Evolutionary conservation across 2,113 vertebrate species (phyloP).

Genomic region (Sinocyclocheilus rhinocerous): DNA sequence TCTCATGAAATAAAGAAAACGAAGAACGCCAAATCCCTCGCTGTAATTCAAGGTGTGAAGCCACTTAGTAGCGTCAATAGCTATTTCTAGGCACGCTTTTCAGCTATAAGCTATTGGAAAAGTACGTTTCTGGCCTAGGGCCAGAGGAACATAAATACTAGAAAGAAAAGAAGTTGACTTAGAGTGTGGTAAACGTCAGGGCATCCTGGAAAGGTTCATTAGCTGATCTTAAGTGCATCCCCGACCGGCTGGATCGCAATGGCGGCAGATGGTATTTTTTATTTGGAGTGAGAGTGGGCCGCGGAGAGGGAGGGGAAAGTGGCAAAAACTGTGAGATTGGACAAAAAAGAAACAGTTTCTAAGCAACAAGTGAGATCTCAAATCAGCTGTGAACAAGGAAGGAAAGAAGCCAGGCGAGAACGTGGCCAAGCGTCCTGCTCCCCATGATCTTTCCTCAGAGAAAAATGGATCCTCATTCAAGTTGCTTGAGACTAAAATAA

Average conservation of each 20-base stretch:
- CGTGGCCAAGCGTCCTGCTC: conserved; percentile 40
- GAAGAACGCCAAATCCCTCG: not conserved
- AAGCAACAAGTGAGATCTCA: conserved; percentile 57
- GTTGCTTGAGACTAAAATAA: conserved; percentile 21
- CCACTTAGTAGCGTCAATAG: conserved; percentile 46
- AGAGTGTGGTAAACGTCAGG: conserved; percentile 40
- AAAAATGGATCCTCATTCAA: conserved; percentile 18
- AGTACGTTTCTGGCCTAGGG: conserved; percentile 41
- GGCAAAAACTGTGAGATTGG: conserved; percentile 30
- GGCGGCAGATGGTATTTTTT: conserved; percentile 60
- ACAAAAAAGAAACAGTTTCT: conserved; percentile 50
- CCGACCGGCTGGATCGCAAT: conserved; percentile 44
- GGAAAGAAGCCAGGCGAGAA: conserved; percentile 40
- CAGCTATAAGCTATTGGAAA: conserved; percentile 24
- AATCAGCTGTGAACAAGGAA: conserved; percentile 47
- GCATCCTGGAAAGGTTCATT: conserved; percentile 49
- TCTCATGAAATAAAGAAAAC: not conserved
- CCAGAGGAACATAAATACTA: conserved; percentile 2
- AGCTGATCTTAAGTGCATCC: conserved; percentile 47
- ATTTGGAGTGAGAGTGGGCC: conserved; percentile 57
- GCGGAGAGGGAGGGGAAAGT: conserved; percentile 41
- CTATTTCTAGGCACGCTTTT: conserved; percentile 42
- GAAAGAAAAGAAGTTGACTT: conserved; percentile 45
- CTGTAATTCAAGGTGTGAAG: conserved; percentile 32
- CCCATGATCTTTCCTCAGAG: conserved; percentile 11